These are phyloP conservation scores for Apostichopus leukothele DNA, from an alignment of 53 echinoderm and acorn worm species.

Conservation along the genomic window DNA sequence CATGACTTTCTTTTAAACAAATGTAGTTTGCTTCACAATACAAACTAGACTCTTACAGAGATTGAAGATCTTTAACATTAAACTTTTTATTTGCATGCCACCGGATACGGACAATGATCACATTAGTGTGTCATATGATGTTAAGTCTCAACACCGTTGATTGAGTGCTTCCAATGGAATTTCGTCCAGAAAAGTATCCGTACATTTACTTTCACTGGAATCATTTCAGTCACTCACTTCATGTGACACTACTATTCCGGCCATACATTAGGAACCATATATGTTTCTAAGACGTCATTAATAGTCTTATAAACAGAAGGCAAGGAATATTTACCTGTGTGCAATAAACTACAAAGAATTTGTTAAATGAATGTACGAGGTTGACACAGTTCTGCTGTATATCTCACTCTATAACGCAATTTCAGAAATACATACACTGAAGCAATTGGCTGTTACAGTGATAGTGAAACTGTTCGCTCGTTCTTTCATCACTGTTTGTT, in stretches of 20 bases:
- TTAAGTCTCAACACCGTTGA: background rate
- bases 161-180: background rate
- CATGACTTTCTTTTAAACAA: too few relatives aligned
- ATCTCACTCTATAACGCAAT: background rate
- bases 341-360: background rate
- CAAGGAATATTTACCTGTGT: background rate
- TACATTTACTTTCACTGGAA: background rate
- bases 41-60: too few relatives aligned
- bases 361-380: background rate
- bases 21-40: too few relatives aligned
- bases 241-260: background rate
- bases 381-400: background rate
- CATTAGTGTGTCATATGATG: background rate
- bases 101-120: background rate
- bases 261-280: background rate
- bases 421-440: background rate
- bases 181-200: background rate
- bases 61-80: background rate
- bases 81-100: background rate
- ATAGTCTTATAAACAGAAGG: background rate
- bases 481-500: too few relatives aligned
- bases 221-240: background rate
- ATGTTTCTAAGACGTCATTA: background rate
- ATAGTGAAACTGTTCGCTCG: background rate
- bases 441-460: background rate